A percentile compares a stretch with the other conserved stretches of the same genome.
These are phyloP conservation scores for Chironomus tepperi DNA, from an alignment of 1,140 invertebrate species.

Conservation along the genomic window DNA sequence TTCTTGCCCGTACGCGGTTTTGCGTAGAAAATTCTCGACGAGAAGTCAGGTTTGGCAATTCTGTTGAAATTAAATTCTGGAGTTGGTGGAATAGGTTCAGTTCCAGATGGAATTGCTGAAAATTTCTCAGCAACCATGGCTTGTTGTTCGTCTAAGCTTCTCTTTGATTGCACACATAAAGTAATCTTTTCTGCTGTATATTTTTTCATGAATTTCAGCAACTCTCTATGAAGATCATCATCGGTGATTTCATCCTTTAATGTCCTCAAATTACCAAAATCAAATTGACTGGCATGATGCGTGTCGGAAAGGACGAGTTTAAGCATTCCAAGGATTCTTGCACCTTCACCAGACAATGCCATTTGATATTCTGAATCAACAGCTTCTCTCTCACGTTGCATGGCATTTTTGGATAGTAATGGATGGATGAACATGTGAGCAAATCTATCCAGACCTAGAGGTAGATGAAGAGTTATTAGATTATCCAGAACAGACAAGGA, in stretches of 20 bases:
- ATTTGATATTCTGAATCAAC: conserved; percentile 73
- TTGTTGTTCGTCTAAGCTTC: neutral
- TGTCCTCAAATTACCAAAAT: neutral
- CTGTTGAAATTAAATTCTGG: neutral
- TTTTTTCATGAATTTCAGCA: neutral
- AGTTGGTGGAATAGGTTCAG: neutral
- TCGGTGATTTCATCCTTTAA: neutral
- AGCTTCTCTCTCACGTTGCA: conserved; percentile 74
- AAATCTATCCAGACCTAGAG: conserved; percentile 65
- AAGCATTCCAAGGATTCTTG: conserved; percentile 40
- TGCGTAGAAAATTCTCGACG: neutral
- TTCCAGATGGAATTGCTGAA: neutral
- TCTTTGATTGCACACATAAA: neutral
- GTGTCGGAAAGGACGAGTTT: neutral
- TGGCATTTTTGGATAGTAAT: conserved; percentile 69
- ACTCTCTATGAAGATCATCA: neutral
- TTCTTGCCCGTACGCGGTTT: neutral
- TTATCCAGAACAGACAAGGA: no score
- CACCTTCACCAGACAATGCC: conserved; percentile 49
- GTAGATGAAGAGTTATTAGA: no score
- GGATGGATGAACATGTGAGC: conserved; percentile 82
- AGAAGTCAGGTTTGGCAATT: neutral
- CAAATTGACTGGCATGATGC: neutral
- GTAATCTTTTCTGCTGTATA: neutral
- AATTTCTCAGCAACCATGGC: neutral